Base-by-base conservation (phyloP, 2,888 invertebrate species). In the Mythimna ferrago region DNA sequence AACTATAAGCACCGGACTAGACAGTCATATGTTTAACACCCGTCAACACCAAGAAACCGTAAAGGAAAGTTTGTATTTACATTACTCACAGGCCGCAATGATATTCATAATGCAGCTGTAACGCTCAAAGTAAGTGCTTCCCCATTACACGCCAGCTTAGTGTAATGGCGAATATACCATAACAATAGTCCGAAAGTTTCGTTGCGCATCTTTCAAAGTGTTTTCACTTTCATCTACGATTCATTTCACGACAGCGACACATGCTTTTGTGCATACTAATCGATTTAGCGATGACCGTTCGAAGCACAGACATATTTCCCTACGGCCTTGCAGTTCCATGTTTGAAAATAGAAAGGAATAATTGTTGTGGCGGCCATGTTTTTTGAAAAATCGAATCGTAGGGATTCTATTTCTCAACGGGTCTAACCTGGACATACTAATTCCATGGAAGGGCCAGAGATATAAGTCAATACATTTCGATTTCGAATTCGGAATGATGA, bases 141-240 rank as follows among this genome's bases (percentile, higher is more conserved):
- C 67, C 71, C 58, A 86, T 86, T 86, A 79, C 76, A 86, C 82
- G 82, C 67, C 71, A 65, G 71, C 64, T 86, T 78, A 78, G 64
- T 74, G 68, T 84, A 81, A 85, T 82, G 80, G 78, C 57, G 81
- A 80, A 80, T 73, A 81, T 76, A 78, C 74, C 71, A 82, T 78
- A 79, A 86, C 86, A 87, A 86, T 88, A 84, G 87, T 81, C 89
- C 81, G 90, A 92, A 89, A 92, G 92, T 91, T 83, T 84, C 85
- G 87, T 86, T 84, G 78, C 76, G 73, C 81, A 86, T 87, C 87
- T 87, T 80, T 66, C 80, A 81, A 76, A 73, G 81, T 41, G 87
- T 86, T 93, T 92, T 93, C 94, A 93, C 93, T 93, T 93, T 93
- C 91, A 85, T 89, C 86, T 84, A 74, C 76, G 71, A 92, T 91